Base-by-base conservation (phyloP, 2,113 vertebrate species). In the Sigmodon hispidus region DNA sequence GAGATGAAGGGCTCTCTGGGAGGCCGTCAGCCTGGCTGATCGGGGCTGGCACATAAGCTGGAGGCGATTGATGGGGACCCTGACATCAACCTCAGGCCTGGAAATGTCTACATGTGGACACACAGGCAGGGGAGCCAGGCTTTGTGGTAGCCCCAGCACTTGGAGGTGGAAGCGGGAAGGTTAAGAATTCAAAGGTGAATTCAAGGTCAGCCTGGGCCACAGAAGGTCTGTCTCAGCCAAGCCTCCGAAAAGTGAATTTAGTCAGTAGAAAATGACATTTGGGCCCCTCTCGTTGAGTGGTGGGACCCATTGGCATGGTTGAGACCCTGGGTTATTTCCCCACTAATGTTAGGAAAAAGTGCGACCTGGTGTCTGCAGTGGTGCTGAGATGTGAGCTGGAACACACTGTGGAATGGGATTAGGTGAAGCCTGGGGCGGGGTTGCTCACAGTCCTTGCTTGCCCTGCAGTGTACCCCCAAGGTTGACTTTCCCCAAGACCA, bases 401-500 rank as follows among this genome's bases (percentile, higher is more conserved):
- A 40, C 29, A 65, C 2, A 1, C 31, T 0, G 0, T 31, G 8
- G 36, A 12, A 0, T 1, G 7, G 26, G 10, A 2, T 3, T 19
- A 5, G 13, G 1, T 26, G 57, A 31, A 57, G 0, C 22, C 19
- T 29, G 21, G 36, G 81, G 26, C 8, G 7, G 15, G 1, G 61
- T 67, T 36, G 19, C 88, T 92, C 83, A 87, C 24, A 40, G 26
- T 7, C 67, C 45, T 17, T 29, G 43, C 90, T 87, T 61, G 69
- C 21, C 11, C 89, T 97, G 10, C 92, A 99, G 99, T 99, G 99
- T 93, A 99, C 99, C 1, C 99, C 99, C 1, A 99, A 99, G 96
- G 99, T 99, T 40, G 99, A 99, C 87, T 99, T 99, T 65, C 99
- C 99, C 22, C 98, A 99, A 93, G 99, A 99, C 95, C 98, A 99